Percentiles rank a stretch among this genome's conserved stretches.
phyloP scores from a whole-genome alignment of 1,140 invertebrate genomes.

The Drosophila neocordata region DNA sequence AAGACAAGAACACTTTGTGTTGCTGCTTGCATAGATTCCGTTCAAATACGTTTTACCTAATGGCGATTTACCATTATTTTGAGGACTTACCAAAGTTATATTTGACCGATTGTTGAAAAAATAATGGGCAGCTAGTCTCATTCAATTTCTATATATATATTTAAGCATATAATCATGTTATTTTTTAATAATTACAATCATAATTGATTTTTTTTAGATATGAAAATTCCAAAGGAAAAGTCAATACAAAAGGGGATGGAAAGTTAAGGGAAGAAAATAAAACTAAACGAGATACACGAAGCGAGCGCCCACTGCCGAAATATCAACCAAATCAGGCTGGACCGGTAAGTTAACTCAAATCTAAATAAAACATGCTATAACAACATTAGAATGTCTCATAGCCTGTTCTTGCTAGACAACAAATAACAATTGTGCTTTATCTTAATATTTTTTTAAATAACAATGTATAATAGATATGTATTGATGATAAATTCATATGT shows the following conservation, averaged over 20 bases:
- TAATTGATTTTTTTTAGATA: conserved; percentile 9
- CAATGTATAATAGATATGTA: background rate
- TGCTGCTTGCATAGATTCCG: too few species aligned
- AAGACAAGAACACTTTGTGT: too few species aligned
- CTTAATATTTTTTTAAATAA: background rate
- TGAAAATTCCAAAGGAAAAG: conserved; percentile 16
- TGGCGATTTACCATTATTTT: too few species aligned
- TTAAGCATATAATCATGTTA: background rate
- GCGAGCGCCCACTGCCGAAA: conserved; percentile 14
- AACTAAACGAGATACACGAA: conserved; percentile 12
- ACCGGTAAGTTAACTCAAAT: conserved; percentile 8
- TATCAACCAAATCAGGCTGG: conserved; percentile 20
- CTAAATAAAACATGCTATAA: background rate
- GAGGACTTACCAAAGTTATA: too few species aligned
- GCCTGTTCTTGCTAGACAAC: background rate
- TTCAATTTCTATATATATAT: background rate
- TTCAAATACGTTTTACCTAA: too few species aligned
- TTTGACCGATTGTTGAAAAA: too few species aligned
- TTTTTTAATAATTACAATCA: background rate
- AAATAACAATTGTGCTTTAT: background rate
- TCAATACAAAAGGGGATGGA: conserved; percentile 8
- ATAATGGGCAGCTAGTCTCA: too few species aligned
- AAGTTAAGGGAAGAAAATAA: conserved; percentile 6
- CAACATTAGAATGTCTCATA: background rate
- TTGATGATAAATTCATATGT: too few species aligned